A percentile compares a stretch with the other conserved stretches of the same genome.
Evolutionary conservation across 2,797 vertebrate species (phyloP).

Genomic region (Silurus lanzhouensis): DNA sequence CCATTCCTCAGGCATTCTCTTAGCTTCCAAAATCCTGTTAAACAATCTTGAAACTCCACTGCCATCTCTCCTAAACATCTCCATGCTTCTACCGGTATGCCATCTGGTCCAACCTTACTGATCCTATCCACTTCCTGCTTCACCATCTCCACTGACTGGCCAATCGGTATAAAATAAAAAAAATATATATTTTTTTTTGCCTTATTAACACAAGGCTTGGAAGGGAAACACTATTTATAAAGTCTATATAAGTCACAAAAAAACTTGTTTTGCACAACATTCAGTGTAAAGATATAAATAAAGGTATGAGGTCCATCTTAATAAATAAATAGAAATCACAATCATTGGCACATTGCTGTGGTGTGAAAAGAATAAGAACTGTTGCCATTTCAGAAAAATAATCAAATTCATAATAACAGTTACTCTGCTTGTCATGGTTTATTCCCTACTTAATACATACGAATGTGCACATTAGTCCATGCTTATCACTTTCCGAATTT

Average conservation of each 20-base stretch:
- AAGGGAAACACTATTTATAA: neutral
- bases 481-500: neutral
- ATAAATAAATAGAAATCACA: neutral
- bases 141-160: too few relatives aligned
- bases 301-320: neutral
- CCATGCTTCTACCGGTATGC: too few relatives aligned
- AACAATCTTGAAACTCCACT: too few relatives aligned
- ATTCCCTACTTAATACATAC: neutral
- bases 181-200: neutral
- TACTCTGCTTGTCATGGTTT: neutral
- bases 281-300: neutral
- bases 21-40: too few relatives aligned
- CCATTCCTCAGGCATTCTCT: too few relatives aligned
- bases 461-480: neutral
- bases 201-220: neutral
- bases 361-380: neutral
- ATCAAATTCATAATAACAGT: neutral
- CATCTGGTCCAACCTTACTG: too few relatives aligned
- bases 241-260: neutral
- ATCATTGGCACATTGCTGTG: neutral
- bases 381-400: neutral
- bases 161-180: too few relatives aligned
- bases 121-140: too few relatives aligned
- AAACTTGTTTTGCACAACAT: neutral
- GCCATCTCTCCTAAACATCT: too few relatives aligned